Evolutionary conservation across 2,113 vertebrate genomes (phyloP).

Genomic region (Morphnarchus princeps): DNA sequence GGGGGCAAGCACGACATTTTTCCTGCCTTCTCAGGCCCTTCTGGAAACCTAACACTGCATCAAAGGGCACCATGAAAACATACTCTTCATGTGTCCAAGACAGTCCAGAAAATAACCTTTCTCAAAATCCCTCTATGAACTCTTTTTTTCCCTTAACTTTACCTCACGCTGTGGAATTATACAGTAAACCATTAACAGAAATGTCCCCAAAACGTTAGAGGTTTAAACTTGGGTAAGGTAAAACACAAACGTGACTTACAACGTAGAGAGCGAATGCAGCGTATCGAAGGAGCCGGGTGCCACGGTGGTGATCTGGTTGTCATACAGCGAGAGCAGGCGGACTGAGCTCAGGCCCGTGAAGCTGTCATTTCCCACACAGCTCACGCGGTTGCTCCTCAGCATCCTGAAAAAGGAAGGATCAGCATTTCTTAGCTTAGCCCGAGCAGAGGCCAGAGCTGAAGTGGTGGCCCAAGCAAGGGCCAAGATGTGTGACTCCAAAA

Average conservation of each 20-base stretch:
- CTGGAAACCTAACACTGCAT: neutral
- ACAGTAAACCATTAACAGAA: neutral
- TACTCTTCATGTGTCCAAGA: neutral
- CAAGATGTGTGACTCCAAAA: neutral
- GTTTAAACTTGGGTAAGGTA: neutral
- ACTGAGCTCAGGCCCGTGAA: constrained; percentile 95
- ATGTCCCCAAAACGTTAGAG: neutral
- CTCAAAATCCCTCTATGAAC: neutral
- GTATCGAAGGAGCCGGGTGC: constrained; percentile 93
- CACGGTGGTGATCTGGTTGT: constrained; percentile 96
- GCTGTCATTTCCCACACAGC: constrained; percentile 94
- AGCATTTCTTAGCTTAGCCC: neutral
- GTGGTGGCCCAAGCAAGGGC: neutral
- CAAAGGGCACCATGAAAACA: neutral
- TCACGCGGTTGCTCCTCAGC: constrained; percentile 95
- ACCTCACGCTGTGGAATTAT: neutral
- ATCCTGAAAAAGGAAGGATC: constrained; percentile 75
- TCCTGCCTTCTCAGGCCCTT: neutral
- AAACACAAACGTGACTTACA: constrained; percentile 76
- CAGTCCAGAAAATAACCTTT: neutral
- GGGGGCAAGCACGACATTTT: neutral
- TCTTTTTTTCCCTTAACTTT: neutral
- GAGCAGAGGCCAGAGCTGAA: neutral
- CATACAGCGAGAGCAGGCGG: constrained; percentile 92
- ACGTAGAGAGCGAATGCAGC: constrained; percentile 90